Base-by-base conservation (phyloP, 2,888 invertebrate genomes). In the Pyrochroa serraticornis region DNA sequence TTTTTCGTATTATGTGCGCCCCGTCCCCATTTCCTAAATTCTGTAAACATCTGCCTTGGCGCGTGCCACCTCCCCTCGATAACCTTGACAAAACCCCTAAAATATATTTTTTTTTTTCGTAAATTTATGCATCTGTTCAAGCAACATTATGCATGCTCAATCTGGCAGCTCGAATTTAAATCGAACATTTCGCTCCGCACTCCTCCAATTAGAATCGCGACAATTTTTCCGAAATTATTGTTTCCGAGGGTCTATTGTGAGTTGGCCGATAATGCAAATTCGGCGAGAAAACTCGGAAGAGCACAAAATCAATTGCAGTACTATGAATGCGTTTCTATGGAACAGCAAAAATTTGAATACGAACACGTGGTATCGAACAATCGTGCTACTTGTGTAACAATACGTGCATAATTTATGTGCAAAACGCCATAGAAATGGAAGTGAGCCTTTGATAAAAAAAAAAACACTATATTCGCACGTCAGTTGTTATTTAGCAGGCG, bases 41-140 rank as follows among this genome's bases (percentile, higher is more conserved):
- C 69, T 71, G 76, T 75, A 78, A 78, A 79, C 79, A 78, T 75
- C 78, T 78, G 78, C 76, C 65, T 60, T 59, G 64, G 55, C 71
- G 68, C 72, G 71, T 73, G 71, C 50, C 53, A 51, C 62, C 53
- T 46, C 54, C 65, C 54, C 61, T 63, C 37, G 35, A 57, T 54
- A 49, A 57, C 54, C 59, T 62, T 68, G 64, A 59, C 64, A 62
- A 70, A 71, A 66, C 68, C 70, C 71, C 69, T 68, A 68, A 67
- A 69, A 68, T 67, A 66, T 54, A 58, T 64, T 64, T 68, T 68
- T 71, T 67, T 71, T 75, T 75, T 74, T 65, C 22, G 60, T 69
- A 71, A 71, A 73, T 74, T 71, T 75, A 75, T 76, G 75, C 76
- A 75, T 75, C 75, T 75, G 75, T 74, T 74, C 74, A 65, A 66